A percentile compares a stretch with the other conserved stretches of the same genome.
Evolutionary conservation across 92 coral and sea anemone species (phyloP).

Genomic region (Montipora capitata): DNA sequence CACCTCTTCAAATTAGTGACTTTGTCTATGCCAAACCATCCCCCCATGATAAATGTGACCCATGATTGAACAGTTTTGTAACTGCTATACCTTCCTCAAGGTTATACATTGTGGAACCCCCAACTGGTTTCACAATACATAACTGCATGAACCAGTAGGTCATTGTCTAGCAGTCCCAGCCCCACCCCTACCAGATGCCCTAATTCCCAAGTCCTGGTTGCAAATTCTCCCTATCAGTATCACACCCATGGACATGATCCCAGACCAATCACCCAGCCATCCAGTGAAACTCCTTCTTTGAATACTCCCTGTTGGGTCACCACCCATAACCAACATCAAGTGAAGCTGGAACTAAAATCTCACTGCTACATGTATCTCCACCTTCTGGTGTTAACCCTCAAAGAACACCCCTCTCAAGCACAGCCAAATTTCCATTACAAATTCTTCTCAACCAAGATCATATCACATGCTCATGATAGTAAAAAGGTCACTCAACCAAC

Average conservation of each 20-base stretch:
- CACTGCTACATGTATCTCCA: too few species aligned
- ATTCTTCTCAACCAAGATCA: background rate
- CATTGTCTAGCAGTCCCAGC: constrained; percentile 31
- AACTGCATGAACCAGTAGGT: constrained; percentile 40
- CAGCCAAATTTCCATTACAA: too few species aligned
- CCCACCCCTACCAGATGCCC: constrained; percentile 25
- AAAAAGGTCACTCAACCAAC: background rate
- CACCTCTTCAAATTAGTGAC: constrained; percentile 18
- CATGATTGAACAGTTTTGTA: constrained; percentile 3
- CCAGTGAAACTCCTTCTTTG: too few species aligned
- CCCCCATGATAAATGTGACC: constrained; percentile 56
- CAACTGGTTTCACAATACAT: background rate
- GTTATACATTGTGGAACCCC: too few species aligned
- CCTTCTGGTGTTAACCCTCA: too few species aligned
- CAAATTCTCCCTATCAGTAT: background rate
- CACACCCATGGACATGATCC: background rate
- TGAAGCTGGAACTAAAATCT: too few species aligned
- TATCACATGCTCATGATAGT: background rate
- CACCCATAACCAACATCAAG: too few species aligned
- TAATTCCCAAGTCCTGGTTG: background rate
- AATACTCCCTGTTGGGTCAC: too few species aligned
- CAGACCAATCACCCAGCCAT: too few species aligned
- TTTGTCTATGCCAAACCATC: constrained; percentile 54
- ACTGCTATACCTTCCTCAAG: too few species aligned
- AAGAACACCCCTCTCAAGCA: too few species aligned